phyloP scores from a whole-genome alignment of 2,113 vertebrate species.

The Hoplias malabaricus region DNA sequence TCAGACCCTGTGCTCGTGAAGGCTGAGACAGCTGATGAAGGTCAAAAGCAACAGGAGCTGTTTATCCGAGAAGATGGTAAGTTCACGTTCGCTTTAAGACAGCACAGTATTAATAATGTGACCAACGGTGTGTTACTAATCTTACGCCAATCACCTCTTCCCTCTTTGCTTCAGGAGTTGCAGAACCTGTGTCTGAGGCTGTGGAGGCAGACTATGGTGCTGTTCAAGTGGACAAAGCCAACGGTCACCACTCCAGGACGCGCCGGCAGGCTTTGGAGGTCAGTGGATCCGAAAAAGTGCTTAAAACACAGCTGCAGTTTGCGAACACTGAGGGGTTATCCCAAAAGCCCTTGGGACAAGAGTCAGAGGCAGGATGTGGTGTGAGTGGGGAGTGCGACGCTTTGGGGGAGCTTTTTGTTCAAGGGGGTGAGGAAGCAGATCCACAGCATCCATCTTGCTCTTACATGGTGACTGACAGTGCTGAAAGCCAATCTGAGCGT shows the following conservation, averaged over 20 bases:
- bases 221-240: slow-evolving; percentile 45
- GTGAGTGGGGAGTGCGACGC: slow-evolving; percentile 52
- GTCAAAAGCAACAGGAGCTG: slow-evolving; percentile 44
- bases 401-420: slow-evolving; percentile 56
- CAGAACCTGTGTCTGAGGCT: slow-evolving; percentile 47
- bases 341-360: slow-evolving; percentile 47
- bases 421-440: slow-evolving; percentile 40
- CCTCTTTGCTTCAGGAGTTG: slow-evolving; percentile 52
- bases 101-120: background rate
- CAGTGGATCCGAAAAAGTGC: slow-evolving; percentile 74
- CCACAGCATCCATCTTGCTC: slow-evolving; percentile 46
- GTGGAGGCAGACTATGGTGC: slow-evolving; percentile 36
- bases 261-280: slow-evolving; percentile 65
- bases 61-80: slow-evolving; percentile 66
- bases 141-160: background rate
- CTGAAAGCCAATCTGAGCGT: slow-evolving; percentile 33
- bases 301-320: slow-evolving; percentile 66
- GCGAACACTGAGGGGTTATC: slow-evolving; percentile 46
- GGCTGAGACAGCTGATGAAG: slow-evolving; percentile 62
- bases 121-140: background rate
- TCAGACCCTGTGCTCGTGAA: slow-evolving; percentile 61
- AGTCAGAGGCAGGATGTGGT: slow-evolving; percentile 47
- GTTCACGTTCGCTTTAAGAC: slow-evolving; percentile 12
- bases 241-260: slow-evolving; percentile 51
- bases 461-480: slow-evolving; percentile 36